Evolutionary conservation across 2,113 vertebrate genomes (phyloP).

Genomic region (Ovis canadensis): DNA sequence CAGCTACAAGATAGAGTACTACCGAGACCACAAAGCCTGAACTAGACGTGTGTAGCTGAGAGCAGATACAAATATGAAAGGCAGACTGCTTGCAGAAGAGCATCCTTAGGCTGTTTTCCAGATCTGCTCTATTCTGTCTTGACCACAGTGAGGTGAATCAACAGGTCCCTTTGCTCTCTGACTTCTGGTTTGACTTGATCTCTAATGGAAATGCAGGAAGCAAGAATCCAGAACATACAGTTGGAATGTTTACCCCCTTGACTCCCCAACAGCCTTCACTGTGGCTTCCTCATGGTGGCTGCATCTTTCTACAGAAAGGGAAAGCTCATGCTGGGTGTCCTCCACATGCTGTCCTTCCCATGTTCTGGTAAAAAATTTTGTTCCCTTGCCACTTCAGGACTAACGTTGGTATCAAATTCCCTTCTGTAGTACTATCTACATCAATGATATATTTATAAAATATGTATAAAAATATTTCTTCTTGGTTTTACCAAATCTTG

Average conservation of each 20-base stretch:
- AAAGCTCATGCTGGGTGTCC: background rate
- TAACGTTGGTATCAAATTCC: background rate
- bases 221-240: background rate
- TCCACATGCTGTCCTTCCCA: background rate
- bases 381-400: background rate
- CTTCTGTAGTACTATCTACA: background rate
- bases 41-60: rapidly evolving
- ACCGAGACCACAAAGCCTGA: background rate
- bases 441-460: background rate
- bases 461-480: background rate
- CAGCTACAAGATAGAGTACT: background rate
- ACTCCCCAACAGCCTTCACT: too few species aligned
- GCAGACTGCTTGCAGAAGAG: background rate
- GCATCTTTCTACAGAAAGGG: background rate
- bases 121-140: background rate
- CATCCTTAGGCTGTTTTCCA: background rate
- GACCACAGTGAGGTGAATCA: background rate
- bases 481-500: background rate
- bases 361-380: background rate
- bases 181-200: background rate
- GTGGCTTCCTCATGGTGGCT: background rate
- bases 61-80: background rate
- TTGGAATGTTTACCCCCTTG: background rate
- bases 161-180: background rate
- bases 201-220: background rate